Percentiles rank a stretch among this genome's conserved stretches.
These are phyloP conservation scores for Irena cyanogastra DNA, from an alignment of 2,113 vertebrate genomes.

Conservation along the genomic window DNA sequence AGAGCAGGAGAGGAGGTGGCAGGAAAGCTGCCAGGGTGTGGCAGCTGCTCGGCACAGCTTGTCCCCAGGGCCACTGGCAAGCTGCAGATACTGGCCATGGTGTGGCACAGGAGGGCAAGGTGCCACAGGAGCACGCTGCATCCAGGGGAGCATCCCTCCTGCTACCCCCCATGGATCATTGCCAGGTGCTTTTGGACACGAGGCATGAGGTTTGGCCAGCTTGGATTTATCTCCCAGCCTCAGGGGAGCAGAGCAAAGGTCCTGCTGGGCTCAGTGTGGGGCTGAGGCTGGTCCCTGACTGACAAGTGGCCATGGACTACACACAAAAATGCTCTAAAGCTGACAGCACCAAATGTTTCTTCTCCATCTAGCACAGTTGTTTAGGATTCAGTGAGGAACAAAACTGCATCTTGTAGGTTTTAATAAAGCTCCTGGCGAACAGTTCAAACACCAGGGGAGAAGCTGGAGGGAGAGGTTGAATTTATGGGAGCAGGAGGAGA, in stretches of 20 bases:
- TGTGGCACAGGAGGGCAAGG: neutral
- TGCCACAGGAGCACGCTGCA: accelerated
- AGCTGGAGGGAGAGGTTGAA: neutral
- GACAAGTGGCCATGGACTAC: neutral
- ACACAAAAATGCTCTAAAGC: constrained; percentile 36
- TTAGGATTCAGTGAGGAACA: constrained; percentile 17
- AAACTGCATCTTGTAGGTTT: constrained; percentile 44
- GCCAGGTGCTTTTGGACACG: neutral
- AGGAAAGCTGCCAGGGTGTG: neutral
- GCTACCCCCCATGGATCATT: accelerated
- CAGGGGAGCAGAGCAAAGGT: neutral
- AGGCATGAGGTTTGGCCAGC: neutral
- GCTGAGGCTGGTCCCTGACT: neutral
- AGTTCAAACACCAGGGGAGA: constrained; percentile 18
- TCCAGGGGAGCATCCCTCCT: neutral
- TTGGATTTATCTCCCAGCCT: neutral
- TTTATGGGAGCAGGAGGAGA: constrained; percentile 32
- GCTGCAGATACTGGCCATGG: neutral
- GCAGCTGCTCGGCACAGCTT: neutral
- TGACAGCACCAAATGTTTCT: constrained; percentile 51
- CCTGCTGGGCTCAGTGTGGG: neutral
- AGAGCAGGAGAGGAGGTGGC: neutral
- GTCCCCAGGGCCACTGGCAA: neutral
- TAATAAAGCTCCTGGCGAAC: constrained; percentile 44
- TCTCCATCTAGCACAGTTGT: constrained; percentile 23